These are phyloP conservation scores for Orchesellides sinensis DNA, from an alignment of 2,888 invertebrate genomes.

Conservation along the genomic window DNA sequence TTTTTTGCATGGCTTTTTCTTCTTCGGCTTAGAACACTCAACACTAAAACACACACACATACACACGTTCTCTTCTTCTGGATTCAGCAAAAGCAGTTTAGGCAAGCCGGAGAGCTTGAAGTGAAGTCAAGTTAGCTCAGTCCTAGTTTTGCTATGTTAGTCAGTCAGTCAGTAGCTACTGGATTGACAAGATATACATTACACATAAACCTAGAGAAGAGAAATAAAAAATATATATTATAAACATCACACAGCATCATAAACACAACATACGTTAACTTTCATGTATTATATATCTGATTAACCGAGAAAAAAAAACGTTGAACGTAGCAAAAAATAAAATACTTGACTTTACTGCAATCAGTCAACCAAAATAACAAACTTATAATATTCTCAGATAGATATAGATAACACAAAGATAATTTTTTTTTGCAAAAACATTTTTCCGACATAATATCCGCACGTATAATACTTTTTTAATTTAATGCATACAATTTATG, in stretches of 20 bases:
- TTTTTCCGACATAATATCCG: neutral
- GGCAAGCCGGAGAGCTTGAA: neutral
- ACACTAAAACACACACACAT: neutral
- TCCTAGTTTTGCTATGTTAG: constrained; percentile 2
- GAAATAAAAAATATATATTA: neutral
- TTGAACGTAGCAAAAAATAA: constrained; percentile 4
- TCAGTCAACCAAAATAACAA: neutral
- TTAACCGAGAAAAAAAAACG: neutral
- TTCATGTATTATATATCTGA: neutral
- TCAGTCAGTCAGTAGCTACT: constrained; percentile 60
- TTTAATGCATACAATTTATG: neutral
- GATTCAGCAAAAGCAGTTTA: neutral
- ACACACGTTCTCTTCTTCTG: neutral
- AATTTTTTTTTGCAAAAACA: neutral
- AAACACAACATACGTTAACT: neutral
- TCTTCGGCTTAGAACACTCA: too few species aligned
- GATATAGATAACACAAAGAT: neutral
- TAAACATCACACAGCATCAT: neutral
- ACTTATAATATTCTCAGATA: neutral
- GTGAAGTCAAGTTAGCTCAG: neutral
- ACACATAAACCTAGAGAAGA: neutral
- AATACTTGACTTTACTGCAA: neutral
- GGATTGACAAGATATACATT: constrained; percentile 54
- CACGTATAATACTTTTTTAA: neutral
- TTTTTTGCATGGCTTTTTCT: too few species aligned